Evolutionary conservation across 53 echinoderm and acorn worm genomes (phyloP).

Genomic region (Holothuria scabra): DNA sequence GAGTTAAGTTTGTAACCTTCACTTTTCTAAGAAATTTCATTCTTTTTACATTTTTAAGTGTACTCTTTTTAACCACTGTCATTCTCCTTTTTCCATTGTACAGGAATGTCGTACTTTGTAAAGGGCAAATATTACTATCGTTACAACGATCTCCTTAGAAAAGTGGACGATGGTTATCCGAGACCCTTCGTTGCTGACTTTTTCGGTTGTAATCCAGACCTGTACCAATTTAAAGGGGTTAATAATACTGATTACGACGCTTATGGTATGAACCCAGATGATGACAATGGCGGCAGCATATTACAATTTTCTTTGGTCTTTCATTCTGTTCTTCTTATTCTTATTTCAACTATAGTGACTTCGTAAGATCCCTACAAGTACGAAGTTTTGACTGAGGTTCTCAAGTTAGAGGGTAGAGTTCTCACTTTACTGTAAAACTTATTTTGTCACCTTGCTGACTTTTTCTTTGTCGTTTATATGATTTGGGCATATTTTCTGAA

Average conservation of each 20-base stretch:
- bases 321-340: not conserved
- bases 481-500: no score
- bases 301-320: not conserved
- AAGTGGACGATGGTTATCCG: conserved; percentile 70
- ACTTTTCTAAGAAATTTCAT: no score
- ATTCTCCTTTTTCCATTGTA: not conserved
- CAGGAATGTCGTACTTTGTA: conserved; percentile 78
- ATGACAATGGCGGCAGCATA: not conserved
- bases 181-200: conserved; percentile 72
- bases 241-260: conserved; percentile 34
- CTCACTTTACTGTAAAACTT: no score
- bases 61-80: not conserved
- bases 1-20: no score
- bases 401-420: no score
- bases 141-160: conserved; percentile 68
- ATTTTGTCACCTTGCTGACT: no score
- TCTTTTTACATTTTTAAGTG: no score
- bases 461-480: no score
- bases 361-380: not conserved
- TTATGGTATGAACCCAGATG: conserved; percentile 2
- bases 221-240: conserved; percentile 7
- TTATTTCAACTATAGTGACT: not conserved
- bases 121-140: conserved; percentile 80
- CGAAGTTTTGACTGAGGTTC: no score
- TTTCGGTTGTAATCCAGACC: conserved; percentile 67